Evolutionary conservation across 1,140 invertebrate genomes (phyloP), one percentile per base, ranked within the genome.

Genomic region (Pogonognathellus flavescens): DNA sequence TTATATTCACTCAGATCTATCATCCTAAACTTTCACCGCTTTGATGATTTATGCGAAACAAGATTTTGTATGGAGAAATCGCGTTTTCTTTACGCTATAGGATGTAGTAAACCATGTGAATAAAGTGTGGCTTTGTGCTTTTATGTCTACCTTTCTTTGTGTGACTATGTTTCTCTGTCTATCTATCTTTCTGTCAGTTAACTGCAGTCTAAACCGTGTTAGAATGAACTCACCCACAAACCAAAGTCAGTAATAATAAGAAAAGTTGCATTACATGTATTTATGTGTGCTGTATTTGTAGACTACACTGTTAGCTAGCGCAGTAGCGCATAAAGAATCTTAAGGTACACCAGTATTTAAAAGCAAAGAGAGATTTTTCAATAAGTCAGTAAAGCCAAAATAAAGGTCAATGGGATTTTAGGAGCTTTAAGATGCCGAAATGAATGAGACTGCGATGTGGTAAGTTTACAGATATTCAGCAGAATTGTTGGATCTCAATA

Each of bases 341-440:
- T 6, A 41, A 41, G 2, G 2, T 3, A 41, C 31, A 41, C 31
- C 31, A 41, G 31, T 41, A 6, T 41, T 41, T 41, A 41, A 6
- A 41, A 41, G 31, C 31, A 41, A 9, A 20, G 62, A 22, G n/a
- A 66, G 20, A 66, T 22, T 66, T 66, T 13, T 66, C 13, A 66
- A 25, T 66, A 20, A 66, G 62, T 13, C 20, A 20, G 62, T 25
- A 66, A 66, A 66, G 62, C 20, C 10, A 66, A 66, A 62, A 66
- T 66, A 66, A 66, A 66, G 62, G 62, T 66, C 62, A 66, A 11
- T 49, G 13, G 70, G 70, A 76, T 76, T 76, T 41, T 25, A 49
- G 31, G 70, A 76, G 70, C 25, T 76, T 76, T 76, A 76, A 76
- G 41, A 76, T 76, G 31, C 70, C n/a, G 31, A 76, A 76, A 49